Evolutionary conservation across 2,113 vertebrate species (phyloP), one percentile per base, ranked within the genome.

Genomic region (Penelope pileata): DNA sequence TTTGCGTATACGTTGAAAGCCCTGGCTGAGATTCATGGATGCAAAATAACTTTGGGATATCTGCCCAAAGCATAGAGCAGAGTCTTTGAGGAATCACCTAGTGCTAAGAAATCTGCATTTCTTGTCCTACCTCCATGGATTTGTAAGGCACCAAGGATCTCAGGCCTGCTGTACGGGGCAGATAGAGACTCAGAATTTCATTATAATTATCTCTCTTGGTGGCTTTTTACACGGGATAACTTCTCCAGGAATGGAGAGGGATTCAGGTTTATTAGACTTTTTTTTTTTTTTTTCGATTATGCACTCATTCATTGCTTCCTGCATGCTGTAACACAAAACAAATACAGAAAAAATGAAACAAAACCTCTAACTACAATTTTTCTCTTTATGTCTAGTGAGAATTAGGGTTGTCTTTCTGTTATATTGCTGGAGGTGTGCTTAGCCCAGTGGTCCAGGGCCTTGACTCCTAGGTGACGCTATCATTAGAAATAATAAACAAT

Each of bases 51-150:
- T 81, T 91, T 56, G 47, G 79, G 75, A 78, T 96, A 90, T 88
- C 75, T 90, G 79, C 74, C 85, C 85, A 74, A 92, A 90, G 27
- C 91, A 92, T 50, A 40, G 6, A 80, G 63, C 29, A 36, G 63
- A 89, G 63, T 91, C 82, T 88, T 85, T 73, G 45, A 85, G 59
- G 91, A 94, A 83, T 95, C 85, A 88, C 67, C 70, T 70, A 27
- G 14, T 91, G 29, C 72, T 91, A 70, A 86, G 68, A 77, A 88
- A 77, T 62, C 82, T 91, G 38, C 42, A 56, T 94, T 86, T 80
- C 12, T 69, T 91, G 89, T 90, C 38, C 47, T 86, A 59, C 75
- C 56, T 87, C 26, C 13, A 22, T 18, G 68, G 48, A 73, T 62
- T 83, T 63, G 90, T 77, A 50, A 74, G 48, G 40, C 43, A 73